Evolutionary conservation across 37 sponge, comb jelly and placozoan species (phyloP), one percentile per base, ranked within the genome.

Genomic region (Spongia lamella): DNA sequence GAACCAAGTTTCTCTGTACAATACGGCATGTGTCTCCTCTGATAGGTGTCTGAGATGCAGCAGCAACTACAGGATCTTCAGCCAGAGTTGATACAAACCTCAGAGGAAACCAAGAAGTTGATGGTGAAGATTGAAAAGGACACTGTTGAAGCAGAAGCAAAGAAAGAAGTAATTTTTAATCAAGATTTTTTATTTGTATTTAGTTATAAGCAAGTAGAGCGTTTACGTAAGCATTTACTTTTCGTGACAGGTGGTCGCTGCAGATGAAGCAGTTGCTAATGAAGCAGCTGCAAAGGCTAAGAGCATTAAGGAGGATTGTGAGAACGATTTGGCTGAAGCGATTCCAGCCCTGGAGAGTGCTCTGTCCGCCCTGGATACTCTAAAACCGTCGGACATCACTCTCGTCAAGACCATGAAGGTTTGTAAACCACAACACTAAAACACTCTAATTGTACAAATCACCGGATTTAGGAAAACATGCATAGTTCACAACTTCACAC

Each of bases 121-220:
- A 93, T 98, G 91, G 93, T 88, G 53, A 89, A 92, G 86, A 98
- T 98, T 49, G 96, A 98, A 84, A 90, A 83, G 61, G 99, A 98
- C 60, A 98, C 96, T 0, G 84, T 98, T 0, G 99, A 98, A 57
- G 98, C 92, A 11, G 94, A 97, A 30, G 98, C 98, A 9, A 97
- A 94, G 86, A 97, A 94, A 68, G 81, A 95, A 76, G 92, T 90
- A 20, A 19, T 35, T 32, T 35, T 14, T 14, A 27, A 58, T 7
- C 60, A 58, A 9, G 26, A 58, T 58, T 58, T 29, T 6, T 58
- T 9, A 20, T 15, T 52, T 52, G 54, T 52, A 17, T 52, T 15
- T 52, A 52, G 15, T 20, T 52, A 15, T 52, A 17, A 17, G 54
- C 17, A 52, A 20, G 54, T 52, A n/a, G n/a, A n/a, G n/a, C n/a